A percentile compares a stretch with the other conserved stretches of the same genome.
Evolutionary conservation across 2,888 invertebrate genomes (phyloP).

Genomic region (Argyresthia goedartella): DNA sequence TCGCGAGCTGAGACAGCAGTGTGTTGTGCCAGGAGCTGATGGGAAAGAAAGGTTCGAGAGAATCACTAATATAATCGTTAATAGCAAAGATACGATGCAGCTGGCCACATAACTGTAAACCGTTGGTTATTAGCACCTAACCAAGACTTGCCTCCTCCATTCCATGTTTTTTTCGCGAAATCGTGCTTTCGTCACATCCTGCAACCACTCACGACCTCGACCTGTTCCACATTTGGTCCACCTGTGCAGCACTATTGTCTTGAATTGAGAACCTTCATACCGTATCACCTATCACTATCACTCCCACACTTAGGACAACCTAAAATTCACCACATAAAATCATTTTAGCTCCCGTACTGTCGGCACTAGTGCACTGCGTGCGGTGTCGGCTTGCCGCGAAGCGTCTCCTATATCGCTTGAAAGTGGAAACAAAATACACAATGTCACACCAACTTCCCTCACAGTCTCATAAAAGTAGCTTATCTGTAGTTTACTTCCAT

Average conservation of each 20-base stretch:
- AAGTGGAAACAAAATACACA: background rate
- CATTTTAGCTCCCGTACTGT: conserved; percentile 25
- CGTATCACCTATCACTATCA: background rate
- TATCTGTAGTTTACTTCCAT: no score
- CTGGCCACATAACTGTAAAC: background rate
- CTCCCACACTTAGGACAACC: background rate
- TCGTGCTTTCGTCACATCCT: no score
- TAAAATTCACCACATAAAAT: background rate
- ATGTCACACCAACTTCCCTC: no score
- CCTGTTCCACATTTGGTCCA: background rate
- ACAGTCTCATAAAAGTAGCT: no score
- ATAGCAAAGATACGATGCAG: background rate
- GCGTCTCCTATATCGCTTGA: conserved; percentile 36
- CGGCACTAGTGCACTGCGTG: conserved; percentile 29
- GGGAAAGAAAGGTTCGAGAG: background rate
- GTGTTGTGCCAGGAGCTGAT: conserved; percentile 31
- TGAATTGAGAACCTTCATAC: background rate
- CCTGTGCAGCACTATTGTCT: background rate
- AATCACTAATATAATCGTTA: background rate
- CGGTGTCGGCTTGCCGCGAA: conserved; percentile 61
- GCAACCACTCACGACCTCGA: background rate
- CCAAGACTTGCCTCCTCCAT: no score
- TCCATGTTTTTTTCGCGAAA: no score
- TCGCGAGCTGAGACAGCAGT: conserved; percentile 65
- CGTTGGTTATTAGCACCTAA: no score